phyloP scores from a whole-genome alignment of 2,797 vertebrate genomes.

The Balearica regulorum region DNA sequence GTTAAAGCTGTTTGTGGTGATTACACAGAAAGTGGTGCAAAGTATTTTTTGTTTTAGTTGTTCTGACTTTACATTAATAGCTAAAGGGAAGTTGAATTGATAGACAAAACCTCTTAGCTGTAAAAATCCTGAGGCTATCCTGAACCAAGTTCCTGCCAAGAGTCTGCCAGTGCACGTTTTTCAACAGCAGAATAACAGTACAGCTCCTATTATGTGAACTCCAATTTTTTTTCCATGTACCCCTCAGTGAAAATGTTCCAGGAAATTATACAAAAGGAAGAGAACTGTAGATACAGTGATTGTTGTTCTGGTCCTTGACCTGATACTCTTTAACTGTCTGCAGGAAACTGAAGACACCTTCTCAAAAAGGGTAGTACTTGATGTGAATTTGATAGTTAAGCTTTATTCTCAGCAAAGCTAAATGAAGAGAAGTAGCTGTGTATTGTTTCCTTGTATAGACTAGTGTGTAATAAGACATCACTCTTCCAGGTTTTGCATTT shows the following conservation, averaged over 20 bases:
- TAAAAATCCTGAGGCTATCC: not conserved
- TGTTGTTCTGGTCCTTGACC: not conserved
- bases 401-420: not conserved
- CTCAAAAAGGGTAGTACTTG: not conserved
- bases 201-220: not conserved
- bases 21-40: not conserved
- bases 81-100: not conserved
- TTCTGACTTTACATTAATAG: not conserved
- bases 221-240: accelerated
- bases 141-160: not conserved
- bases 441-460: not conserved
- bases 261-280: not conserved
- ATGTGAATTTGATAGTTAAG: not conserved
- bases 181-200: not conserved
- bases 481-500: not conserved
- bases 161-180: not conserved
- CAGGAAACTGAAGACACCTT: not conserved
- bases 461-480: not conserved
- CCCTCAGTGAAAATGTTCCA: not conserved
- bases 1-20: not conserved
- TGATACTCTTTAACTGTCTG: not conserved
- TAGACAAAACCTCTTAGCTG: not conserved
- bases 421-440: not conserved
- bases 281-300: not conserved
- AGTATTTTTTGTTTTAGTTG: not conserved